Percentiles rank a stretch among this genome's conserved stretches.
Conservation (phyloP, 2,888 invertebrate genomes). For the Coenonympha glycerion region DNA sequence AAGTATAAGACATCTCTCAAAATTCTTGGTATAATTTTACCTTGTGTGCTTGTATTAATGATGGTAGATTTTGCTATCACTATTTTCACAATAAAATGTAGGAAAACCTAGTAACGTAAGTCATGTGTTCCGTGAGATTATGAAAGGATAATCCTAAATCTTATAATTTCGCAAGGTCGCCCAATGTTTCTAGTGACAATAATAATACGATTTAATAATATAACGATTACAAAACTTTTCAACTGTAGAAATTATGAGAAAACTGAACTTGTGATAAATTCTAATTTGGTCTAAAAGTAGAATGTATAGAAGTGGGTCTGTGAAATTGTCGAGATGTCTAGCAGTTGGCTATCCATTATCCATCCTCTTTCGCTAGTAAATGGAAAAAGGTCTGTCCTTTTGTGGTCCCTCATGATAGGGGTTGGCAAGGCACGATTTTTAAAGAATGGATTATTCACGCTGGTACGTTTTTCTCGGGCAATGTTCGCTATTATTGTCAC, state of each 20-base stretch:
- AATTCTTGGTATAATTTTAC: not conserved
- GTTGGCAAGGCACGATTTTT: conserved; percentile 20
- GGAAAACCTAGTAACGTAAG: not conserved
- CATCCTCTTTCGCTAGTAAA: conserved; percentile 19
- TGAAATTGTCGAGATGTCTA: conserved; percentile 1
- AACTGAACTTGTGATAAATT: no score
- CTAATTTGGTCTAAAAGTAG: no score
- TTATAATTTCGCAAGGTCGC: not conserved
- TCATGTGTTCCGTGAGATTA: not conserved
- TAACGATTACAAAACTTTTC: no score
- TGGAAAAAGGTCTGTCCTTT: conserved; percentile 17
- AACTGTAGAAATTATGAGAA: no score
- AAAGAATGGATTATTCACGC: conserved; percentile 21
- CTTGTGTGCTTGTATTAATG: no score
- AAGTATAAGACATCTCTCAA: not conserved
- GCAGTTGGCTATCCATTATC: conserved; percentile 16
- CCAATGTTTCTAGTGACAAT: not conserved
- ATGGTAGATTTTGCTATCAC: not conserved
- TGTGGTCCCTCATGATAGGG: conserved; percentile 15
- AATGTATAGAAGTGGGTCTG: no score
- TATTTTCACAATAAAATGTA: not conserved
- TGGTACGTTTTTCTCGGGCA: conserved; percentile 42
- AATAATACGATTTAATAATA: no score
- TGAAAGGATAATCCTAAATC: not conserved
- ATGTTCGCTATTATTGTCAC: conserved; percentile 46